Evolutionary conservation across 2,888 invertebrate genomes (phyloP).

Genomic region (Eupithecia dodoneata): DNA sequence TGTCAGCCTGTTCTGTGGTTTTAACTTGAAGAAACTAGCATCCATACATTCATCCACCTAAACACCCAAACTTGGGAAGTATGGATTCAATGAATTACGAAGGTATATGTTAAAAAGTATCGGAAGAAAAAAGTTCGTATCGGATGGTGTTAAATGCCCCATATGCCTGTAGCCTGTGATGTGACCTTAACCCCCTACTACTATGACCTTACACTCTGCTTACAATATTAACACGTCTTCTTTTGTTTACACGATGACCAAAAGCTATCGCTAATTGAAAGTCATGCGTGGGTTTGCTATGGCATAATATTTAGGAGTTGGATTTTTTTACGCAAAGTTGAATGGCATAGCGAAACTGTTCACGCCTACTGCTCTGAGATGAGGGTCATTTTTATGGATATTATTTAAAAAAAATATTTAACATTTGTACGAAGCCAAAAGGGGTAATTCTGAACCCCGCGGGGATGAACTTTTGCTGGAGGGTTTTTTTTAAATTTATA

Average conservation of each 20-base stretch:
- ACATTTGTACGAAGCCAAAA: too few relatives aligned
- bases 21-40: too few relatives aligned
- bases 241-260: conserved; percentile 29
- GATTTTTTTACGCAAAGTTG: background rate
- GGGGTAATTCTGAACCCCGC: too few relatives aligned
- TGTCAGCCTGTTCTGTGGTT: too few relatives aligned
- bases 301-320: conserved; percentile 1
- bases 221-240: conserved; percentile 26
- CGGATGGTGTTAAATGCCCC: conserved; percentile 4
- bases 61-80: too few relatives aligned
- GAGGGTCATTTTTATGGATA: background rate
- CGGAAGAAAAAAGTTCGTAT: background rate
- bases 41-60: too few relatives aligned
- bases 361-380: background rate
- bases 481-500: too few relatives aligned
- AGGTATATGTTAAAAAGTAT: too few relatives aligned
- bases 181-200: conserved; percentile 41
- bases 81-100: too few relatives aligned
- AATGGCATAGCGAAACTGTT: background rate
- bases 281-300: conserved; percentile 15
- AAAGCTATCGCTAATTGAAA: conserved; percentile 26
- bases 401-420: too few relatives aligned
- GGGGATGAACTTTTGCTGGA: too few relatives aligned
- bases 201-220: conserved; percentile 34
- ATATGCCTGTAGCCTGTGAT: background rate